Evolutionary conservation across 2,797 vertebrate species (phyloP).

Genomic region (Xyrichtys novacula): DNA sequence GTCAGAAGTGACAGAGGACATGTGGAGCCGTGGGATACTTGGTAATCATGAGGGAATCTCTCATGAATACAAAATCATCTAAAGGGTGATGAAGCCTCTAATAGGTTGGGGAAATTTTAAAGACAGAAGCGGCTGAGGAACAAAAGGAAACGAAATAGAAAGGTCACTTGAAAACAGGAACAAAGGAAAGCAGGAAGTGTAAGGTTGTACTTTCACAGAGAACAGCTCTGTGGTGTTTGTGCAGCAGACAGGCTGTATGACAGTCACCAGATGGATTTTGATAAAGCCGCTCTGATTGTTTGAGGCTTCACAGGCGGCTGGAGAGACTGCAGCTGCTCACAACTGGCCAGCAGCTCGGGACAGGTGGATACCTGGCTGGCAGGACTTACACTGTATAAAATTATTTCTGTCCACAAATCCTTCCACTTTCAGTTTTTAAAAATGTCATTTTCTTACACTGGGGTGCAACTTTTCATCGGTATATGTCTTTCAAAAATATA

Average conservation of each 20-base stretch:
- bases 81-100: neutral
- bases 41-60: neutral
- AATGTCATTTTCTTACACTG: neutral
- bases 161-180: constrained; percentile 22
- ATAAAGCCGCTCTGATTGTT: constrained; percentile 48
- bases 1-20: constrained; percentile 45
- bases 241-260: constrained; percentile 30
- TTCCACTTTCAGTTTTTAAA: neutral
- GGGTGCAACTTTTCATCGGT: neutral
- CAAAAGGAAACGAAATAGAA: neutral
- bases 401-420: neutral
- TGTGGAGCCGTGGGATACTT: constrained; percentile 21
- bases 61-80: constrained; percentile 9
- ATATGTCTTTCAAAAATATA: too few species aligned
- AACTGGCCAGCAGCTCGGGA: constrained; percentile 29
- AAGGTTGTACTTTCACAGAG: constrained; percentile 18
- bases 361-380: constrained; percentile 35
- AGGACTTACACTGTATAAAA: constrained; percentile 30
- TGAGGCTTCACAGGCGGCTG: constrained; percentile 31
- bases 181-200: constrained; percentile 22
- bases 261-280: constrained; percentile 51
- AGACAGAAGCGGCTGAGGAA: constrained; percentile 11
- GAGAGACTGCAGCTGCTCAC: constrained; percentile 43
- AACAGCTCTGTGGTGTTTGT: constrained; percentile 39
- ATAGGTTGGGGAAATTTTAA: constrained; percentile 17